These are phyloP conservation scores for Umimayanthus chanpuru DNA, from an alignment of 92 coral and sea anemone species.

Conservation along the genomic window DNA sequence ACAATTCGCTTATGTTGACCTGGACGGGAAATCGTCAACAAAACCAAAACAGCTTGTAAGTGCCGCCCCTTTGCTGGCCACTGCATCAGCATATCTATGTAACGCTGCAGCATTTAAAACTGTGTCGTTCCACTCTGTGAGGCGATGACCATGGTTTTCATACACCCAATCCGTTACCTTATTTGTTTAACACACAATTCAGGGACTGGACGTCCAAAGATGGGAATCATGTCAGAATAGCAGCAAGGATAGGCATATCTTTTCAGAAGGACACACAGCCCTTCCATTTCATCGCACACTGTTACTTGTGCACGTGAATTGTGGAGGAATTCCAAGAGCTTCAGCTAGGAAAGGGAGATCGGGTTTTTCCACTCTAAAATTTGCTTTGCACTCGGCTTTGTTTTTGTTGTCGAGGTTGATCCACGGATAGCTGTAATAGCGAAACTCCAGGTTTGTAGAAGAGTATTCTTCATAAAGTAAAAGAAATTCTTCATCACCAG, in stretches of 20 bases:
- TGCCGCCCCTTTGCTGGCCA: no score
- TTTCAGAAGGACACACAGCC: constrained; percentile 42
- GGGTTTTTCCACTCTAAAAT: constrained; percentile 54
- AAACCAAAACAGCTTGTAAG: no score
- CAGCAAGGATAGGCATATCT: neutral
- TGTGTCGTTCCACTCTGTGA: no score
- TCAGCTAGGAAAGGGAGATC: constrained; percentile 46
- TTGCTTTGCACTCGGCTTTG: constrained; percentile 54
- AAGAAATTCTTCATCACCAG: constrained; percentile 15
- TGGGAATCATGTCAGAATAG: no score
- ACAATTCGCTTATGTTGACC: neutral
- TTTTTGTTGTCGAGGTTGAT: constrained; percentile 41
- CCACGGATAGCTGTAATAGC: constrained; percentile 38
- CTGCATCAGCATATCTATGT: no score
- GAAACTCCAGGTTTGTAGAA: constrained; percentile 51
- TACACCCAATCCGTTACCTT: no score
- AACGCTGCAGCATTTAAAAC: no score
- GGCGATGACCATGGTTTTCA: no score
- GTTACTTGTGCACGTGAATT: constrained; percentile 19
- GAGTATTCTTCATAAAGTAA: no score
- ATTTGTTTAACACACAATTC: no score
- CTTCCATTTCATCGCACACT: neutral
- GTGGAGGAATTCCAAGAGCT: constrained; percentile 45
- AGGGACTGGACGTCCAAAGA: no score
- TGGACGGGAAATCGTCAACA: no score